Base-by-base conservation (phyloP, 2,797 vertebrate species). In the Fundulus diaphanus region DNA sequence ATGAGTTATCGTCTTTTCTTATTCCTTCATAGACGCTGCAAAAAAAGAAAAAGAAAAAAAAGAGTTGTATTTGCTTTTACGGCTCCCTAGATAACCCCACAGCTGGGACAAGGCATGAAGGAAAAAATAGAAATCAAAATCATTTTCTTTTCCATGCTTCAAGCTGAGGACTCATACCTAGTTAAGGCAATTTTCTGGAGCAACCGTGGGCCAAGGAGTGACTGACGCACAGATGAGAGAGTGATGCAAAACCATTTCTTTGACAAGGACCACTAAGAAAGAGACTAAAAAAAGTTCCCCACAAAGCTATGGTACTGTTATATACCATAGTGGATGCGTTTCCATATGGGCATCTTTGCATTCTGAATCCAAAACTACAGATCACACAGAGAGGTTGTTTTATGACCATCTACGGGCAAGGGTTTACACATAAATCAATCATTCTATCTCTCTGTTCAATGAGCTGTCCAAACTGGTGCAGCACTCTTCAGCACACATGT, bases 181-280 rank as follows among this genome's bases (percentile, higher is more conserved):
- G 81, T 83, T 81, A 48, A 86, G 83, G 86, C 91, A 85, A 90
- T 90, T 92, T 93, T 92, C 89, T 84, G 82, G 79, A 87, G 83
- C 76, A 80, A 79, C 82, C 52, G 81, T 59, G 70, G 87, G 76
- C 88, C 77, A 79, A 92, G 84, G 83, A 81, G 57, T 84, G 85
- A 89, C 87, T 91, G 88, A 91, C 89, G 81, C 88, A 81, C 83
- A 87, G 89, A 81, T 83, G 88, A 92, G 80, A 83, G 88, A 92
- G 80, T 90, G 88, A 91, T 90, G 92, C 90, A 85, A 91, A 89
- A 93, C 91, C 59, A 92, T 93, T 91, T 90, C 78, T 94, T 88
- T 94, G 92, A 94, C 90, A 93, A 90, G 88, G 81, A 88, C 81
- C 54, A 67, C 79, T 82, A 90, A 90, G 85, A 87, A 84, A 87